Conservation (phyloP, 2,888 invertebrate species). For the Phengaris arion region DNA sequence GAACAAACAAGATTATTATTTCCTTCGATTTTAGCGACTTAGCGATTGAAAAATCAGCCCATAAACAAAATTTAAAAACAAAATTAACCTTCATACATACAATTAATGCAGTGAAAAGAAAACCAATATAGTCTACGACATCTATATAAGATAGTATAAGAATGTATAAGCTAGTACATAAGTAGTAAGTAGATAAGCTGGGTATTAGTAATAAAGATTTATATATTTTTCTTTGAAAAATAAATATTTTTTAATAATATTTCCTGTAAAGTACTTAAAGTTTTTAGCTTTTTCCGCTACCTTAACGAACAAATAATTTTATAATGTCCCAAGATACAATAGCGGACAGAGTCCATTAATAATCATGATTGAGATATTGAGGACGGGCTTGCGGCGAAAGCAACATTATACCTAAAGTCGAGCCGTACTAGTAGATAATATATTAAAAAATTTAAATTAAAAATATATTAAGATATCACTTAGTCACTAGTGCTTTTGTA, state of each 20-base stretch:
- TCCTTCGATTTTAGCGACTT: no score
- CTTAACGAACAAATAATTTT: slow-evolving; percentile 17
- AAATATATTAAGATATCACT: slow-evolving; percentile 11
- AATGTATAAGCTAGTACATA: slow-evolving; percentile 20
- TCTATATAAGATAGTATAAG: background rate
- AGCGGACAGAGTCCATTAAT: background rate
- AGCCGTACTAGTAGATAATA: background rate
- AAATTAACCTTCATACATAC: slow-evolving; percentile 1
- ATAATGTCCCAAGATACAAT: slow-evolving; percentile 12
- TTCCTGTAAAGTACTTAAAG: slow-evolving; percentile 24
- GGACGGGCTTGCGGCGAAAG: slow-evolving; percentile 18
- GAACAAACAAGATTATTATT: no score
- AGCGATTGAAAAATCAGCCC: background rate
- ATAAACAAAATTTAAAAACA: slow-evolving; percentile 8
- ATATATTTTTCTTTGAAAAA: slow-evolving; percentile 27
- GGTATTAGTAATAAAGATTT: slow-evolving; percentile 22
- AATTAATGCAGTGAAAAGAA: slow-evolving; percentile 6
- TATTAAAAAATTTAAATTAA: slow-evolving; percentile 6
- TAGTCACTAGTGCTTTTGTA: slow-evolving; percentile 14
- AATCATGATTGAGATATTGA: background rate
- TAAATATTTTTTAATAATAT: slow-evolving; percentile 22
- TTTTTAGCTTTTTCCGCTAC: slow-evolving; percentile 2
- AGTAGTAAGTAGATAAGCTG: background rate
- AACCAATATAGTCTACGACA: background rate
- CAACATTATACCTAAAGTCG: background rate